Base-by-base conservation (phyloP, 2,797 vertebrate species). In the Glossophaga mutica region DNA sequence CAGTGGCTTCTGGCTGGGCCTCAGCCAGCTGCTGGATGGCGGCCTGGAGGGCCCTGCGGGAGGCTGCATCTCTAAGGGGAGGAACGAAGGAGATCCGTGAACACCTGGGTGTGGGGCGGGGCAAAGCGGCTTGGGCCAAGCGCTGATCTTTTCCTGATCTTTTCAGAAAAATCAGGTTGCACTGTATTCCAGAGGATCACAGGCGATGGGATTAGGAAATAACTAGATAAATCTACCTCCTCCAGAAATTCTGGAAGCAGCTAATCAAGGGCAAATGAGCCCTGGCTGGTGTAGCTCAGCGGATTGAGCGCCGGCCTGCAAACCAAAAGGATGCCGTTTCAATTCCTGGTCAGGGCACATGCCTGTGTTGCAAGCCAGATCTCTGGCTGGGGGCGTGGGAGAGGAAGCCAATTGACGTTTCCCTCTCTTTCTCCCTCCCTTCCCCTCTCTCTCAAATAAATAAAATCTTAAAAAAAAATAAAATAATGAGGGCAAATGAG, bases 1-100 rank as follows among this genome's bases (percentile, higher is more conserved):
- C 99, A 1, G 99, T 98, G 92, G 99, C 97, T 83, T 99, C 99
- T 0, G 99, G 99, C 96, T 99, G 99, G 90, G 98, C 98, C 42
- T 99, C 99, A 0, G 99, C 99, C 46, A 99, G 97, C 97, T 99
- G 99, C 93, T 98, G 99, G 19, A 99, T 99, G 44, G 99, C 98
- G 12, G 99, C 98, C 86, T 99, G 99, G 84, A 99, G 97, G 91
- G 99, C 99, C 98, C 99, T 98, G 92, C 99, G 99, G 6, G 99
- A 99, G 0, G 99, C 99, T 19, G 99, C 99, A 97, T 99, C 99
- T 96, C 99, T 99, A 91, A 55, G 0, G 10, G 74, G 1, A 86
- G 21, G 70, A 68, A 76, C 0, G 6, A 65, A 95, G 14, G 21
- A 18, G 42, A 46, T 26, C 81, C 50, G 39, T 59, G 46, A 93